phyloP scores from a whole-genome alignment of 2,797 vertebrate species.

The Morus bassanus region DNA sequence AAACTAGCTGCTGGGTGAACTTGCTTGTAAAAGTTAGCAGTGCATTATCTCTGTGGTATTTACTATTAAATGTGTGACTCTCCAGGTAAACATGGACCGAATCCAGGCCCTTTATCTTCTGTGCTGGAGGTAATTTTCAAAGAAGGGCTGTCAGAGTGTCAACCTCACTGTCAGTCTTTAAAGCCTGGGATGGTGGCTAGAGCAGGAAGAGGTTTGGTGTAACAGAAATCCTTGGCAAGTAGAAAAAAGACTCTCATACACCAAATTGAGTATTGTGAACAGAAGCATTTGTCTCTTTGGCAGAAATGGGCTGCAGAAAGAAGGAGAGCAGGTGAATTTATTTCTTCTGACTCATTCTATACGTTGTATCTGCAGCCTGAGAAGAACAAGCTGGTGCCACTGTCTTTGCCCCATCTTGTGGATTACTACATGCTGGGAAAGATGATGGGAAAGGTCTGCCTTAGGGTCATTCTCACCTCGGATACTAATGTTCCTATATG shows the following conservation, averaged over 20 bases:
- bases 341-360: background rate
- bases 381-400: background rate
- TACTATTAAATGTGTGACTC: background rate
- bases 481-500: background rate
- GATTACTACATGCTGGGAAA: background rate
- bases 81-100: background rate
- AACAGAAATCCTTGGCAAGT: background rate
- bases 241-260: background rate
- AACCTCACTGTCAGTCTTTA: background rate
- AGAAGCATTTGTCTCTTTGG: background rate
- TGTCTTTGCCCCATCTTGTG: background rate
- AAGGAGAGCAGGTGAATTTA: background rate
- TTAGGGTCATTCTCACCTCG: background rate
- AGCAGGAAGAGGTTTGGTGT: background rate
- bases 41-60: conserved; percentile 1
- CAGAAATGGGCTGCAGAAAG: background rate
- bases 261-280: background rate
- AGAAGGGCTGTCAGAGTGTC: background rate
- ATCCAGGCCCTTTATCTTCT: background rate
- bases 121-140: background rate
- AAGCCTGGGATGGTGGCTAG: background rate
- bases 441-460: background rate
- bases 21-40: conserved; percentile 1
- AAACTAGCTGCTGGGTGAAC: background rate
- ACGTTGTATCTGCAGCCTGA: background rate